A percentile compares a stretch with the other conserved stretches of the same genome.
These are phyloP conservation scores for Leptopilina drosophilae DNA, from an alignment of 2,888 invertebrate species.

Conservation along the genomic window DNA sequence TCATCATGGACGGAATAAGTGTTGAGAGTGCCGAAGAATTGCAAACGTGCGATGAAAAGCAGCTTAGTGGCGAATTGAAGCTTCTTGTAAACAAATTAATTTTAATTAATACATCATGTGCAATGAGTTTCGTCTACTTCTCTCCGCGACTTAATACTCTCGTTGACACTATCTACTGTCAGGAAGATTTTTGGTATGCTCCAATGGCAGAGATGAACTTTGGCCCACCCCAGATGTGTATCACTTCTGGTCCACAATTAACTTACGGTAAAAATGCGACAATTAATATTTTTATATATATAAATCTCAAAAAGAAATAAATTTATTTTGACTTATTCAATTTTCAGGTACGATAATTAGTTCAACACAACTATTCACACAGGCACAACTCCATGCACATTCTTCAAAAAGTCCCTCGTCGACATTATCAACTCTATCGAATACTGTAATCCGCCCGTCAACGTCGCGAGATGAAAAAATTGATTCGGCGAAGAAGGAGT, in stretches of 20 bases:
- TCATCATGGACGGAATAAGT: slow-evolving; percentile 75
- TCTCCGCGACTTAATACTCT: slow-evolving; percentile 72
- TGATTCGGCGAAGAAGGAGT: slow-evolving; percentile 73
- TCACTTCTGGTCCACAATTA: slow-evolving; percentile 71
- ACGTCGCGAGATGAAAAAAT: slow-evolving; percentile 63
- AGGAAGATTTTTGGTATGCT: slow-evolving; percentile 73
- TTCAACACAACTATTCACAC: slow-evolving; percentile 73
- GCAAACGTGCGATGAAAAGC: slow-evolving; percentile 73
- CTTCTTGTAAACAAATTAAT: slow-evolving; percentile 73
- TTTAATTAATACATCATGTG: slow-evolving; percentile 73
- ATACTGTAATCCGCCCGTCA: slow-evolving; percentile 42
- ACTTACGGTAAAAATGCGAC: slow-evolving; percentile 70
- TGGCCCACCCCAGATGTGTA: slow-evolving; percentile 75
- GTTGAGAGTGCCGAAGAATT: slow-evolving; percentile 74
- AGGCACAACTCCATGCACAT: slow-evolving; percentile 70
- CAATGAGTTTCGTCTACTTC: slow-evolving; percentile 72
- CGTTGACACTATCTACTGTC: slow-evolving; percentile 73
- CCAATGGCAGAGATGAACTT: slow-evolving; percentile 76
- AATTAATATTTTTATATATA: background rate
- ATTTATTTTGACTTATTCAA: background rate
- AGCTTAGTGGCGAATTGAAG: slow-evolving; percentile 70
- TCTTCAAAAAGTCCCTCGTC: slow-evolving; percentile 48
- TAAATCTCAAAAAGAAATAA: no score
- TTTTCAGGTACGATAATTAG: slow-evolving; percentile 66
- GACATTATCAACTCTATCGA: slow-evolving; percentile 39